Evolutionary conservation across 2,888 invertebrate species (phyloP).

Genomic region (Sylvicola cinctus): DNA sequence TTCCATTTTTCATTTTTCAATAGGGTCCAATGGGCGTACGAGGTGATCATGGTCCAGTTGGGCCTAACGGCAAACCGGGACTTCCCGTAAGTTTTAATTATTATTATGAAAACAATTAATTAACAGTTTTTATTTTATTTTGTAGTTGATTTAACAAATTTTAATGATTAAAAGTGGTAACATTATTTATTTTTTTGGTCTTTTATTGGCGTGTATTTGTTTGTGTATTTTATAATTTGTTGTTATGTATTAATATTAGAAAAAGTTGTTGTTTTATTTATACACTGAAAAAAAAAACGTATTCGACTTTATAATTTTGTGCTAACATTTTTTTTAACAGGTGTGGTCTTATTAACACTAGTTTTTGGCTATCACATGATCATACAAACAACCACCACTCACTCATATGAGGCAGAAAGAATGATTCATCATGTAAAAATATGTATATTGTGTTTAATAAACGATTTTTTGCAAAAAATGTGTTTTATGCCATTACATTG

Average conservation of each 20-base stretch:
- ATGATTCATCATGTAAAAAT: conserved; percentile 2
- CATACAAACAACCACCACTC: conserved; percentile 8
- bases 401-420: conserved; percentile 11
- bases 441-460: conserved; percentile 8
- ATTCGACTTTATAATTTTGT: no score
- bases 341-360: conserved; percentile 25
- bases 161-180: no score
- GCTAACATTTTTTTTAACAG: conserved; percentile 17
- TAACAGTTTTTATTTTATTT: conserved; percentile 7
- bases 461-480: no score
- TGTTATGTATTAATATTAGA: no score
- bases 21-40: conserved; percentile 27
- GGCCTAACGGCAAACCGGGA: conserved; percentile 25
- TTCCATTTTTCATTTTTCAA: conserved; percentile 1
- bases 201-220: no score
- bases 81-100: conserved; percentile 19
- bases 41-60: conserved; percentile 23
- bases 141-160: no score
- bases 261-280: conserved; percentile 3
- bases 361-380: conserved; percentile 1
- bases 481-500: no score
- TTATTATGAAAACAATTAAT: neutral
- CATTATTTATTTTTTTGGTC: conserved; percentile 9
- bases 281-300: neutral
- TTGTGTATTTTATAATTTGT: no score